Conservation (phyloP, 2,113 vertebrate genomes). For the Salvelinus fontinalis region DNA sequence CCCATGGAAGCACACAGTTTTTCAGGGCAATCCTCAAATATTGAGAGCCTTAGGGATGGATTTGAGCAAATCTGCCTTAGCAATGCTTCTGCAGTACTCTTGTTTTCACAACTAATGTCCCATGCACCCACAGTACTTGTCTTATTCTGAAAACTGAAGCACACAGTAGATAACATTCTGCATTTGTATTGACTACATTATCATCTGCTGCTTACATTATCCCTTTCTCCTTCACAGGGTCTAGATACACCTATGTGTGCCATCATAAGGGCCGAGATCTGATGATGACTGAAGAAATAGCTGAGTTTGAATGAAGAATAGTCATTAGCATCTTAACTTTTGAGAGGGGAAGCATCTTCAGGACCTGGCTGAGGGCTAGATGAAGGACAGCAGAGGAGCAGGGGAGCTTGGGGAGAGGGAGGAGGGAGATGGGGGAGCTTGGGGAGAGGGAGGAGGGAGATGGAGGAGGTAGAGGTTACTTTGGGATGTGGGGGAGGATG, state of each 20-base stretch:
- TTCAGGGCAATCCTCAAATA: not conserved
- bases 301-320: not conserved
- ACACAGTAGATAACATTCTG: not conserved
- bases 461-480: not conserved
- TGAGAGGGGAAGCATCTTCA: not conserved
- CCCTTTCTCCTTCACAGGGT: no score
- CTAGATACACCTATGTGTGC: not conserved
- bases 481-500: conserved; percentile 18
- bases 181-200: not conserved
- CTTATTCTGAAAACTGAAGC: not conserved
- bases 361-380: not conserved
- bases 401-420: not conserved
- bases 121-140: not conserved
- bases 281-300: not conserved
- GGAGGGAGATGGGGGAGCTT: not conserved
- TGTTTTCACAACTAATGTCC: not conserved
- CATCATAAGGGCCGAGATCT: not conserved
- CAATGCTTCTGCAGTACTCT: not conserved
- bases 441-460: not conserved
- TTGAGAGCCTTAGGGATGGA: not conserved
- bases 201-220: not conserved
- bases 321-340: not conserved
- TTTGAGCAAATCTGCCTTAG: not conserved
- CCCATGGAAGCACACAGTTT: not conserved
- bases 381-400: not conserved